Conservation (phyloP, 2,113 vertebrate genomes). For the Grallaria varia region DNA sequence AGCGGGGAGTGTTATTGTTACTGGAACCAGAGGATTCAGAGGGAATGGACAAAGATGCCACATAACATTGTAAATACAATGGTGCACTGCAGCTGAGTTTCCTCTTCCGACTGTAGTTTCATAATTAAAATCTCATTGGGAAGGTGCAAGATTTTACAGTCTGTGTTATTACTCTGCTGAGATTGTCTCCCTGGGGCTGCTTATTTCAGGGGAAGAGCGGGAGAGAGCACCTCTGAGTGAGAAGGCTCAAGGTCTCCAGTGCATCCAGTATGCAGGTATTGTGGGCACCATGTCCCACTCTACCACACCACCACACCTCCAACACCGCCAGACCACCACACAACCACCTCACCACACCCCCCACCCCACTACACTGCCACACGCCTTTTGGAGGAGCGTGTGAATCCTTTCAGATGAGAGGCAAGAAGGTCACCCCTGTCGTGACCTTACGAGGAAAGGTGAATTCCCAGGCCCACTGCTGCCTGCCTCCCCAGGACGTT, state of each 20-base stretch:
- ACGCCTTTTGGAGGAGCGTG: not conserved
- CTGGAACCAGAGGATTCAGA: not conserved
- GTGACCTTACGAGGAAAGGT: not conserved
- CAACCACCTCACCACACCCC: not conserved
- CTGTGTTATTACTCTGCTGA: not conserved
- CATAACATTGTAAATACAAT: not conserved
- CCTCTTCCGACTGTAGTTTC: not conserved
- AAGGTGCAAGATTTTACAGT: not conserved
- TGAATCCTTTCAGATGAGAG: not conserved
- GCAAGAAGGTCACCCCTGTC: not conserved
- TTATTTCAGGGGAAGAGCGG: not conserved
- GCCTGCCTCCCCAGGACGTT: not conserved
- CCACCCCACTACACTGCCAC: fast-evolving
- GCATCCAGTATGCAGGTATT: fast-evolving
- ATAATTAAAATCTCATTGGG: not conserved
- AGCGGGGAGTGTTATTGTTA: fast-evolving
- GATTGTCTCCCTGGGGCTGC: not conserved
- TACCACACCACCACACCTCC: not conserved
- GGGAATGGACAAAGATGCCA: not conserved
- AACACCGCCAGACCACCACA: not conserved
- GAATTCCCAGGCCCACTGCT: not conserved
- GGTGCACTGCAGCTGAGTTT: not conserved
- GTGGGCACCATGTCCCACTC: not conserved
- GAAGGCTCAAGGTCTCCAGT: not conserved
- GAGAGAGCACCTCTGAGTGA: not conserved